Percentiles rank a stretch among this genome's conserved stretches.
phyloP scores from a whole-genome alignment of 1,140 invertebrate genomes.

The Liolophura sinensis region DNA sequence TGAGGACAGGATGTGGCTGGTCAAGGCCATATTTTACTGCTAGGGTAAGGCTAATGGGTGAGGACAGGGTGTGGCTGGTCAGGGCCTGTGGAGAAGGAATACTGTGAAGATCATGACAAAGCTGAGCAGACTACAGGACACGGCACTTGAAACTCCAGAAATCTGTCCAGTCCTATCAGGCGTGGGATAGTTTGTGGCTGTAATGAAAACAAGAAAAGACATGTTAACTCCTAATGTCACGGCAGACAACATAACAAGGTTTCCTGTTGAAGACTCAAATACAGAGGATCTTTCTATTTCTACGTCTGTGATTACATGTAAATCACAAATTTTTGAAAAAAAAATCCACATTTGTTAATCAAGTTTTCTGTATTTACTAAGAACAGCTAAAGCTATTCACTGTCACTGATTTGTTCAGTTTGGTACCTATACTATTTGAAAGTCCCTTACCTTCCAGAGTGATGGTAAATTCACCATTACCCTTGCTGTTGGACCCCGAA shows the following conservation, averaged over 20 bases:
- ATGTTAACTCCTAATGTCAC: not conserved
- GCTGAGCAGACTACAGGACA: slow-evolving; percentile 25
- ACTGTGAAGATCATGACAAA: slow-evolving; percentile 30
- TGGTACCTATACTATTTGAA: too few species aligned
- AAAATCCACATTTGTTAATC: not conserved
- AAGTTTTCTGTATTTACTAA: not conserved
- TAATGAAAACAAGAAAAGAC: slow-evolving; percentile 9
- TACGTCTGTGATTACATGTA: not conserved
- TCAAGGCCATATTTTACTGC: slow-evolving; percentile 62
- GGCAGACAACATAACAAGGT: not conserved
- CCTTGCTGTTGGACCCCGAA: slow-evolving; percentile 28
- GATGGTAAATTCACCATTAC: slow-evolving; percentile 19
- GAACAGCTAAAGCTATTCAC: not conserved
- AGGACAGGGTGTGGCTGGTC: slow-evolving; percentile 17
- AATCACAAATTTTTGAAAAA: not conserved
- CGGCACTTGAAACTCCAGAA: slow-evolving; percentile 17
- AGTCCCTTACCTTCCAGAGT: slow-evolving; percentile 27
- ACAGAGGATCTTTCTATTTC: not conserved
- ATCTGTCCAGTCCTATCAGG: slow-evolving; percentile 23
- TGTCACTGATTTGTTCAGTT: too few species aligned
- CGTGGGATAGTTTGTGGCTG: slow-evolving; percentile 24
- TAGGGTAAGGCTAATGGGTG: slow-evolving; percentile 64
- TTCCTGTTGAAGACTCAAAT: not conserved
- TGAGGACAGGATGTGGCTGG: too few species aligned
- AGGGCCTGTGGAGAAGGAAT: slow-evolving; percentile 21